Evolutionary conservation across 2,113 vertebrate species (phyloP), one percentile per base, ranked within the genome.

Genomic region (Guaruba guarouba): DNA sequence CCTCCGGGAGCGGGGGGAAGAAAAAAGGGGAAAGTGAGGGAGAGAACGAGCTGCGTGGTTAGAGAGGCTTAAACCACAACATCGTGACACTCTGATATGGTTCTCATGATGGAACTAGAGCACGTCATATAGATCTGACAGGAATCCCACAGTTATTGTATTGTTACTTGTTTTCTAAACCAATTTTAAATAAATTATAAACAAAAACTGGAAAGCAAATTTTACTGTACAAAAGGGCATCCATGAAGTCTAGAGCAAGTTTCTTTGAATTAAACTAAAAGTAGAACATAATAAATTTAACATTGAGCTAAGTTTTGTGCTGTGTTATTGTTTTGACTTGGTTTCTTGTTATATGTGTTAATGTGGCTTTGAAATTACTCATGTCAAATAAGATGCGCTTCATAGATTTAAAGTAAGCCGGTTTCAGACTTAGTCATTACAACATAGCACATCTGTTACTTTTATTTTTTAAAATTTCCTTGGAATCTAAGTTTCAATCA

Each of bases 141-240:
- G 37, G 13, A 81, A 78, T 41, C 43, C 15, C 88, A 24, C 16
- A 68, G 37, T 91, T 96, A 82, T 35, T 91, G 74, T 87, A 52
- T 90, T 41, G 64, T 84, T 61, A 73, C 20, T 87, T 52, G 17
- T 86, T 70, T 92, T 88, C 66, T 39, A 76, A 83, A 77, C 33
- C 29, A 95, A 64, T 68, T 67, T 51, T 16, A 95, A 93, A 95
- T 74, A 54, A 90, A 82, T 90, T 87, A 80, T 31, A 81, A 86
- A 61, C 10, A 37, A 17, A 68, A 90, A 74, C 6, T 39, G 43
- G 27, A 87, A 76, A 74, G 22, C 8, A 93, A 70, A 73, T 57
- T 43, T 89, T 57, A 52, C 13, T 61, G 14, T 62, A 69, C 22
- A 48, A 52, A 77, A 61, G 9, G 17, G 48, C 19, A 27, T 67